phyloP scores from a whole-genome alignment of 2,113 vertebrate genomes.

The Procavia capensis region DNA sequence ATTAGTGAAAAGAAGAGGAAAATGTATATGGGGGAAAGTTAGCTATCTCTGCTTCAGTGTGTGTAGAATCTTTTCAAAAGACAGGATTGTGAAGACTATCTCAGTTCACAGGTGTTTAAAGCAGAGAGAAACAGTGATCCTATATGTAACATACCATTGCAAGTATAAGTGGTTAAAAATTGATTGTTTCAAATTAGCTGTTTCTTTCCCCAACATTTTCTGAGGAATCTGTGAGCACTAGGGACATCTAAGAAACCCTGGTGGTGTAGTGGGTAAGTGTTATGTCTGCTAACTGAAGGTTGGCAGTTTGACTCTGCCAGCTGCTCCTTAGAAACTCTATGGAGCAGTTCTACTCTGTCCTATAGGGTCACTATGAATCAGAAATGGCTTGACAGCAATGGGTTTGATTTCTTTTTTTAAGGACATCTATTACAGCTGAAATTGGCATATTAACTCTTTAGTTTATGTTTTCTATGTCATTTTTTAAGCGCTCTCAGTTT shows the following conservation, averaged over 20 bases:
- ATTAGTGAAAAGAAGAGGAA: not conserved
- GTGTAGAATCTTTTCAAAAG: not conserved
- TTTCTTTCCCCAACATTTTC: not conserved
- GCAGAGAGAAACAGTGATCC: not conserved
- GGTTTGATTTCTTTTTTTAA: not conserved
- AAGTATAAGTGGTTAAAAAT: not conserved
- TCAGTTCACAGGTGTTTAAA: not conserved
- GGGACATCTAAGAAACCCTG: too few species aligned
- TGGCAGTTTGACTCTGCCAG: not conserved
- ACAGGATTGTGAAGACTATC: not conserved
- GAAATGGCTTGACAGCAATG: not conserved
- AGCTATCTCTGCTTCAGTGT: not conserved
- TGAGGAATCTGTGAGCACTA: not conserved
- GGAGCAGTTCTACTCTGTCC: too few species aligned
- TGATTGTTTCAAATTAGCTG: not conserved
- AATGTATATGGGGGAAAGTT: not conserved
- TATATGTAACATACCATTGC: rapidly evolving
- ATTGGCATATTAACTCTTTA: not conserved
- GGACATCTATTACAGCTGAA: not conserved
- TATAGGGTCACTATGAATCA: too few species aligned
- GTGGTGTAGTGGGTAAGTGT: too few species aligned
- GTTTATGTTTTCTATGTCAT: too few species aligned
- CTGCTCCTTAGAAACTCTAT: not conserved
- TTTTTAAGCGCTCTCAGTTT: not conserved
- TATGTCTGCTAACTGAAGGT: too few species aligned